Evolutionary conservation across 2,113 vertebrate species (phyloP), one percentile per base, ranked within the genome.

Genomic region (Ctenomys sociabilis): DNA sequence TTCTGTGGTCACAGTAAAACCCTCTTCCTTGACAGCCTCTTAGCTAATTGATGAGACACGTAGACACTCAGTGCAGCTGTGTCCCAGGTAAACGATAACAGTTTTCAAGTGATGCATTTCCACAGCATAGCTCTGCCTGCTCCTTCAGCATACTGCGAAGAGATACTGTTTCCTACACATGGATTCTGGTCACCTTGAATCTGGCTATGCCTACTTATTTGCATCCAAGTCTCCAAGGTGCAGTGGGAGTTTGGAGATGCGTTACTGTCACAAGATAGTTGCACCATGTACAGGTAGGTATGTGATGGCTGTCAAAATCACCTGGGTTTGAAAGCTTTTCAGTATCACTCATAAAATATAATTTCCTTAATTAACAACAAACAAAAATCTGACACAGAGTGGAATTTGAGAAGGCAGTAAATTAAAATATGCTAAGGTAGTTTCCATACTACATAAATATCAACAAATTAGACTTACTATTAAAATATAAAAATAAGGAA

Each of bases 381-480:
- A 84, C 95, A 96, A 97, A 97, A 91, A 96, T 82, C 63, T 96
- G 95, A 72, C 64, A 72, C 24, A 63, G 91, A 37, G 68, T 96
- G 66, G 73, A 96, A 96, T 90, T 88, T 63, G 52, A 95, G 87
- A 97, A 89, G 45, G 63, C 1, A 37, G 7, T 40, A 87, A 94
- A 73, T 59, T 82, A 77, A 86, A 5, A 19, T 32, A 72, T 57
- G 83, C 14, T 87, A 96, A 95, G 43, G 92, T 35, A 97, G 24
- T 94, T 81, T 49, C 37, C 2, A 57, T 93, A 94, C 77, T 96
- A 82, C 63, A 95, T 84, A 92, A 93, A 61, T 91, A 95, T 77
- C 49, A 85, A 22, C 2, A 61, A 90, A 98, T 95, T 97, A 97
- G 96, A 95, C 24, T 68, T 93, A 91, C 80, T 93, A 88, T 83